Base-by-base conservation (phyloP, 2,113 vertebrate genomes). In the Rhinogobius similis region DNA sequence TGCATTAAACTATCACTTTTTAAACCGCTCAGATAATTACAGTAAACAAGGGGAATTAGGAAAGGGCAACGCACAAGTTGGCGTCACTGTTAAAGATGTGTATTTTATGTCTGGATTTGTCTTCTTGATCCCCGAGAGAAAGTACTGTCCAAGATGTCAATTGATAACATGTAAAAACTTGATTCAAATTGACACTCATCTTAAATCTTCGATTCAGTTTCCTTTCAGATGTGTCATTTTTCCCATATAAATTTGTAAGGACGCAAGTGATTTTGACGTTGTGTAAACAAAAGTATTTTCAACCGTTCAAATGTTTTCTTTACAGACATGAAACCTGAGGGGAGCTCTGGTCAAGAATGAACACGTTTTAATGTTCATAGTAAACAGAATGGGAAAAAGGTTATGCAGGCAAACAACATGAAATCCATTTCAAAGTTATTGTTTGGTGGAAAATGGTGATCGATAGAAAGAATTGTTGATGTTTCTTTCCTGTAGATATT, bases 291-390 rank as follows among this genome's bases (percentile, higher is more conserved):
- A 80, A 78, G 75, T 77, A 80, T 88, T 87, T 88, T 77, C 61
- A 81, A 61, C 62, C 27, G 38, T 70, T 70, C 50, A 76, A 46
- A 36, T 64, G 46, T 82, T 87, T 86, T 86, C 76, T 90, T 87
- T 90, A 89, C 94, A 77, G 91, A 80, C 84, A 86, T 92, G 84
- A 84, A 72, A 80, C 81, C 81, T 89, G 89, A 92, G 87, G 92
- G 73, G 72, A 89, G 85, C 70, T 50, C 46, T 74, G 7, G 71
- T 76, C 87, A 67, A 75, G 67, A 85, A 84, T 90, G 89, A 91
- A 92, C 91, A 91, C 87, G 90, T 91, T 92, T 89, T 92, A 92
- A 89, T 92, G 91, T 92, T 92, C 91, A 86, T 66, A 78, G 75
- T 48, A 77, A 77, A 77, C 62, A 58, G 24, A 27, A 83, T 82